Base-by-base conservation (phyloP, 2,888 invertebrate genomes). In the Parascotia fuliginaria region DNA sequence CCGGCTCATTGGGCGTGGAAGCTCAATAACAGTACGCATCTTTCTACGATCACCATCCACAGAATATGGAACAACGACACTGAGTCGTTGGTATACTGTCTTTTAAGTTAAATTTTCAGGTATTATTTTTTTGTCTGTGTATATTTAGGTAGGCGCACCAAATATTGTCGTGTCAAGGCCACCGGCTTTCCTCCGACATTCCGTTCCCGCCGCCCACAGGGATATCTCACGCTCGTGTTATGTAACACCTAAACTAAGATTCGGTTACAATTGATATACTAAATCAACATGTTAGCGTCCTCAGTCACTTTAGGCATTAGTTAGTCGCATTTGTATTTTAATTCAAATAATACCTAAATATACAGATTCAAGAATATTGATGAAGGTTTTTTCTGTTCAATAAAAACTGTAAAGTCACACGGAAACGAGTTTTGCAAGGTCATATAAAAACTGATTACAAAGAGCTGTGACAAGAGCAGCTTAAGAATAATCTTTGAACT, bases 91-190 rank as follows among this genome's bases (percentile, higher is more conserved):
- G 27, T 52, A 55, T 52, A 66, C 79, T 75, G 77, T 44, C 29
- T 55, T 65, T 59, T 47, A 15, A 31, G 38, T 52, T 47, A 43
- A 24, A 52, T 54, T 37, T 43, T 34, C 22, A 13, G 36, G 28
- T 33, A 42, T 49, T 55, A 57, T 61, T 70, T 62, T 60, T 64
- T 72, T 60, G 60, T 71, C 79, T 83, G 77, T 76, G 83, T 69
- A 61, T 72, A 72, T 76, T 81, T 77, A 79, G 81, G 75, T 79
- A 81, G 77, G 76, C 81, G 81, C 79, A 87, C 86, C 86, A 83
- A 88, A 88, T 87, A 83, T 85, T 85, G 89, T 88, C 77, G 81
- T 90, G 91, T 91, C 91, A 92, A 92, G 91, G 91, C 82, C 91
- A 82, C 63, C 89, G 72, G 86, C 91, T 92, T 92, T 92, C 89